Evolutionary conservation across 2,797 vertebrate genomes (phyloP), one percentile per base, ranked within the genome.

Genomic region (Moxostoma hubbsi): DNA sequence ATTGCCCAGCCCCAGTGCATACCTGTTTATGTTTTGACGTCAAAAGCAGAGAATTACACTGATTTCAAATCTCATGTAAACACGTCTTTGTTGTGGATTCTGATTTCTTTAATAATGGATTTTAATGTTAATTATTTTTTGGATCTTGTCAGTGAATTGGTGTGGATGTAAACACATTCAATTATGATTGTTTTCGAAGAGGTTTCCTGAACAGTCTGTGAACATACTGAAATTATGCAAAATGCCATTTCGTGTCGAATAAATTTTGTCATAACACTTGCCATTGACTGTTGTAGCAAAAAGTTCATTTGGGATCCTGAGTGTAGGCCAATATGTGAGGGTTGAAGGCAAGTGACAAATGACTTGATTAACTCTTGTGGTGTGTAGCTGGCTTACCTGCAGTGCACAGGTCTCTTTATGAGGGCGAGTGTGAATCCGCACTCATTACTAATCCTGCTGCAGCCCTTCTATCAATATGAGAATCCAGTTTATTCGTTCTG

Each of bases 401-500:
- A 55, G 6, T 59, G 46, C 61, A 10, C 71, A 49, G 15, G 45
- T 24, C 58, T 59, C 62, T 66, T 36, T 64, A 54, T 79, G 43
- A 57, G 53, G 43, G 70, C 64, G 50, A 13, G 67, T 66, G 61
- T 2, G 45, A 54, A 24, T 65, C 59, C 61, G 75, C 47, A 65
- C 61, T 66, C 46, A 50, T 24, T 43, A 49, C 59, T 73, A 65
- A 77, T 77, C 51, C 59, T 55, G 0, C n/a, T 36, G 43, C 6
- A 46, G 36, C 36, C 43, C 2, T 45, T 46, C 65, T 64, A 51
- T 50, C 62, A 10, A 46, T 24, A 16, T 24, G 18, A 11, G 12
- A n/a, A 65, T 53, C 69, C 45, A 51, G 59, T 65, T 53, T 51
- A 58, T 59, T 10, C 11, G 57, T 73, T 62, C 71, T 75, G 80